Evolutionary conservation across 2,113 vertebrate species (phyloP).

Genomic region (Lucifuga dentata): DNA sequence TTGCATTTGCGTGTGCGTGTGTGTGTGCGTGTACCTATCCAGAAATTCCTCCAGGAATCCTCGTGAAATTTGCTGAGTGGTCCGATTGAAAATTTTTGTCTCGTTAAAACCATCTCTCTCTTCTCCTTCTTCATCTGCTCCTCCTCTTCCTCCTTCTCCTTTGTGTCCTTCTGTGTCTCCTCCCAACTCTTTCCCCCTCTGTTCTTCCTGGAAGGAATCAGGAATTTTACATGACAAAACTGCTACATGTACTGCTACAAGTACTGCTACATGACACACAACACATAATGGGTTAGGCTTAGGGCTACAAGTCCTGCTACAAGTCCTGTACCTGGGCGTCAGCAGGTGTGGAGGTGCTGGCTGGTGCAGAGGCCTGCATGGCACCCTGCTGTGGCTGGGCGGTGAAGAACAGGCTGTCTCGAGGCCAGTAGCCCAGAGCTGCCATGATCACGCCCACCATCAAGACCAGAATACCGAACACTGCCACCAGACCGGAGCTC

Average conservation of each 20-base stretch:
- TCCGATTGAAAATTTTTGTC: slow-evolving; percentile 35
- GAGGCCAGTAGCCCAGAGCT: slow-evolving; percentile 95
- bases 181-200: neutral
- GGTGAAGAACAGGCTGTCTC: slow-evolving; percentile 72
- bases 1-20: neutral
- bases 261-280: too few species aligned
- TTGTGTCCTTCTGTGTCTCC: neutral
- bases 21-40: slow-evolving; percentile 67
- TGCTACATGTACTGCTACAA: too few species aligned
- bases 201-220: slow-evolving; percentile 12
- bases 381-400: slow-evolving; percentile 33
- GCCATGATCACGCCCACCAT: slow-evolving; percentile 91
- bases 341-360: slow-evolving; percentile 1
- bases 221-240: too few species aligned
- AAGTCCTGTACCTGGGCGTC: slow-evolving; percentile 26
- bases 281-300: too few species aligned
- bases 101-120: slow-evolving; percentile 19
- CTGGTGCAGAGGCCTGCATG: slow-evolving; percentile 25
- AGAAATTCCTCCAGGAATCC: slow-evolving; percentile 87
- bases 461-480: slow-evolving; percentile 90
- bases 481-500: slow-evolving; percentile 89
- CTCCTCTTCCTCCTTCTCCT: neutral
- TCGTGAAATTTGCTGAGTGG: neutral
- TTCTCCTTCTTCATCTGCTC: neutral
- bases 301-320: too few species aligned